Percentiles rank a stretch among this genome's conserved stretches.
phyloP scores from a whole-genome alignment of 2,113 vertebrate genomes.

The Corythornis cristatus region DNA sequence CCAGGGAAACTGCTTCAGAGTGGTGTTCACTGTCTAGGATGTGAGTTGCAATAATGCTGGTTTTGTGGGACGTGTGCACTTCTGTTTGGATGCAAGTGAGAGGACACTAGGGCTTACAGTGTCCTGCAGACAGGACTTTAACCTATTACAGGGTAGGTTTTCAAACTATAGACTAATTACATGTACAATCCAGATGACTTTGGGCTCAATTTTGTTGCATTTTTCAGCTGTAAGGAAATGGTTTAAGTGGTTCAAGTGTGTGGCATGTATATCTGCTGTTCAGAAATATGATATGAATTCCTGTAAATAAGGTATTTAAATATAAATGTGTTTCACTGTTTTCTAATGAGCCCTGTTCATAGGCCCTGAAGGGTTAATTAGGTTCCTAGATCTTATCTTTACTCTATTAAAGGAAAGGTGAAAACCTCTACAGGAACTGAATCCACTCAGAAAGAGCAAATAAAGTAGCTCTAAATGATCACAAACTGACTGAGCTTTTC shows the following conservation, averaged over 20 bases:
- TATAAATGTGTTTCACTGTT: slow-evolving; percentile 56
- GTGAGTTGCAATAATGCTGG: background rate
- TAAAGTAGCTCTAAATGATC: slow-evolving; percentile 82
- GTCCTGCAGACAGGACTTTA: background rate
- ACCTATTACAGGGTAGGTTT: background rate
- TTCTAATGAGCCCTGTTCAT: slow-evolving; percentile 64
- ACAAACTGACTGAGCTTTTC: slow-evolving; percentile 79
- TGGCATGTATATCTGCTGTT: background rate
- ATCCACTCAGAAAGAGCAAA: slow-evolving; percentile 75
- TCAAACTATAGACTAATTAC: background rate
- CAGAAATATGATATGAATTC: slow-evolving; percentile 25
- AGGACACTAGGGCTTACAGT: background rate
- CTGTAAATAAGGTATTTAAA: slow-evolving; percentile 61
- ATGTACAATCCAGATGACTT: background rate
- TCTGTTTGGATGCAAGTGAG: background rate
- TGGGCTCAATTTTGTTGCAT: background rate
- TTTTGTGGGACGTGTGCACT: background rate
- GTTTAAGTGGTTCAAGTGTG: background rate
- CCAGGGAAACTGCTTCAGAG: background rate
- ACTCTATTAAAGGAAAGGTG: slow-evolving; percentile 51
- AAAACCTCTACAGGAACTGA: slow-evolving; percentile 62
- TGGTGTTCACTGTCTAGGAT: background rate
- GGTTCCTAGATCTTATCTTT: slow-evolving; percentile 64
- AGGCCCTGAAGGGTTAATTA: slow-evolving; percentile 71
- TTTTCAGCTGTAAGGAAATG: slow-evolving; percentile 28